phyloP scores from a whole-genome alignment of 2,888 invertebrate genomes.

The Diploptera punctata region DNA sequence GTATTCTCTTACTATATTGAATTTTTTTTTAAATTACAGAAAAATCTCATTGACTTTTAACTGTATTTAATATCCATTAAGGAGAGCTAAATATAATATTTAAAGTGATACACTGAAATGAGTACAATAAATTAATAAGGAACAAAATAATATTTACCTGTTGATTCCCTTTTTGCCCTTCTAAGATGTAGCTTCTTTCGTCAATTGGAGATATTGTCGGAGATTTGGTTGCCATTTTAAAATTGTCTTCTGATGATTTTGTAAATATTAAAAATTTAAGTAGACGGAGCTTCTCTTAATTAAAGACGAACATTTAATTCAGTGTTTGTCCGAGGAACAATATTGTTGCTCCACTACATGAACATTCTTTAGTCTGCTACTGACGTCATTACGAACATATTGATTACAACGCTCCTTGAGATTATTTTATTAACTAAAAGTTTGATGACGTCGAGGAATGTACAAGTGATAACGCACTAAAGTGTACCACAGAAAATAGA shows the following conservation, averaged over 20 bases:
- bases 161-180: conserved; percentile 37
- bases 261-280: not conserved
- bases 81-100: too few relatives aligned
- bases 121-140: too few relatives aligned
- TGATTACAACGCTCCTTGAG: conserved; percentile 26
- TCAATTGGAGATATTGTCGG: not conserved
- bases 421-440: conserved; percentile 5
- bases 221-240: conserved; percentile 26
- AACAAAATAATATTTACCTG: conserved; percentile 35
- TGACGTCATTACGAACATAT: conserved; percentile 12
- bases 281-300: not conserved
- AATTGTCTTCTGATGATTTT: not conserved
- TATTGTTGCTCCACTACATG: not conserved
- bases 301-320: not conserved
- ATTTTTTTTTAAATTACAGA: too few relatives aligned
- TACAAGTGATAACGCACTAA: too few relatives aligned
- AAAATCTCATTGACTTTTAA: too few relatives aligned
- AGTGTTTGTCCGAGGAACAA: not conserved
- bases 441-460: not conserved
- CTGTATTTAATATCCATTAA: too few relatives aligned
- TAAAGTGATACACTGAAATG: too few relatives aligned
- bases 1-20: too few relatives aligned
- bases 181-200: conserved; percentile 37
- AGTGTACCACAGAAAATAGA: too few relatives aligned
- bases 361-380: conserved; percentile 23